These are phyloP conservation scores for Otus sunia DNA, from an alignment of 2,113 vertebrate species.

Conservation along the genomic window DNA sequence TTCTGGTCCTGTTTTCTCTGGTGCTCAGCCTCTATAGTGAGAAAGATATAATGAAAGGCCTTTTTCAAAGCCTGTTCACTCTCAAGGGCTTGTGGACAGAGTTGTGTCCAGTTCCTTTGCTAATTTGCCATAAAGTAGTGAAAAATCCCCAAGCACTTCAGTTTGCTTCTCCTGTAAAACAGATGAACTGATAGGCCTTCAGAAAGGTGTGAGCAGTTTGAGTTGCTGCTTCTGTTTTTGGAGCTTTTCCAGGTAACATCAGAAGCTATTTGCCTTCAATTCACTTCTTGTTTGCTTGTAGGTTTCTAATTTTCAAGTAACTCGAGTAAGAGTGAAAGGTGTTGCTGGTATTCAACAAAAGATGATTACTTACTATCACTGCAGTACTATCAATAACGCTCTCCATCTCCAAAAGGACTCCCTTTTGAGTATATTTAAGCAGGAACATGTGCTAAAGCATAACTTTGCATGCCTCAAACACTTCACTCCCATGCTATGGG, in stretches of 20 bases:
- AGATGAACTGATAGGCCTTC: neutral
- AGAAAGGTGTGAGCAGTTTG: neutral
- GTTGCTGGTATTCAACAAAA: neutral
- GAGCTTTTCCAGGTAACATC: neutral
- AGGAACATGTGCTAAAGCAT: neutral
- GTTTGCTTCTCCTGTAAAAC: neutral
- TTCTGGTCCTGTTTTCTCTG: neutral
- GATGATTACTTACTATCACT: neutral
- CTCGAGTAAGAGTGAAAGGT: neutral
- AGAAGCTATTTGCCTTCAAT: neutral
- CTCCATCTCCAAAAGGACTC: neutral
- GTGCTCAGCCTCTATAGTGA: neutral
- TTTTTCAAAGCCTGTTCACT: neutral
- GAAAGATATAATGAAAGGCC: neutral
- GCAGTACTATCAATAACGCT: neutral
- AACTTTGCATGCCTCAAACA: neutral
- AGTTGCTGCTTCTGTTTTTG: neutral
- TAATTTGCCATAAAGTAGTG: neutral
- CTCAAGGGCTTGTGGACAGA: neutral
- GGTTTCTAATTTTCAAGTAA: neutral
- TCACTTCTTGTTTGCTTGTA: neutral
- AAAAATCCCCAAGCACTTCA: fast-evolving
- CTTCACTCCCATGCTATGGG: slow-evolving; percentile 17
- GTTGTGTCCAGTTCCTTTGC: neutral
- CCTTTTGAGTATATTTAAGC: neutral